phyloP scores from a whole-genome alignment of 2,797 vertebrate genomes.

The Xenentodon cancila region DNA sequence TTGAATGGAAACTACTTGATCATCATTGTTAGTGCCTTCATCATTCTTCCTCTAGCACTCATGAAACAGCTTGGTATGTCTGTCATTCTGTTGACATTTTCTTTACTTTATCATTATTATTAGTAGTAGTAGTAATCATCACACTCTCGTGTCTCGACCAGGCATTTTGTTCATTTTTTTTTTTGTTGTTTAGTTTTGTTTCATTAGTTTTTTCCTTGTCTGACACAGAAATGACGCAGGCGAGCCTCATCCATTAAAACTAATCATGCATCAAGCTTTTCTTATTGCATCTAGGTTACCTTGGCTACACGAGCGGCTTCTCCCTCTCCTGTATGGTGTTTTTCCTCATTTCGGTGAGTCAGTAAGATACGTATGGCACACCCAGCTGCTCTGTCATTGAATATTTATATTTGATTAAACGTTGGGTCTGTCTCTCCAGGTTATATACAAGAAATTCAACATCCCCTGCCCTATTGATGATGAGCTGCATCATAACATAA shows the following conservation, averaged over 20 bases:
- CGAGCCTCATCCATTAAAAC: neutral
- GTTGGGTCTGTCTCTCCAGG: constrained; percentile 72
- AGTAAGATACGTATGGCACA: neutral
- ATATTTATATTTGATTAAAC: constrained; percentile 25
- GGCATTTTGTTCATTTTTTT: neutral
- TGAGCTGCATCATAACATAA: neutral
- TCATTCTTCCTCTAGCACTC: constrained; percentile 95
- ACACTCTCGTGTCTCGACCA: neutral
- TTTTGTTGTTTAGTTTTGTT: neutral
- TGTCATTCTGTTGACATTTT: constrained; percentile 40
- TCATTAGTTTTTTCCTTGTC: constrained; percentile 7
- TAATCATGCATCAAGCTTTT: constrained; percentile 8
- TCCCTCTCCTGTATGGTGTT: constrained; percentile 98
- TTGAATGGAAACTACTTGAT: constrained; percentile 91
- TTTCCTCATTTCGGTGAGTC: constrained; percentile 96
- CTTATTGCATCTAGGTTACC: constrained; percentile 84
- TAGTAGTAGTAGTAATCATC: neutral
- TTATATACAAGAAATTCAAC: constrained; percentile 96
- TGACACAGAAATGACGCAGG: neutral
- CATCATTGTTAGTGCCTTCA: constrained; percentile 85
- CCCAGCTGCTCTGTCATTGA: neutral
- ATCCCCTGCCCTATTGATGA: constrained; percentile 77
- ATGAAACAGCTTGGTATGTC: constrained; percentile 94
- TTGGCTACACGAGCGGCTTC: constrained; percentile 98
- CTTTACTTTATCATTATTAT: constrained; percentile 4